Evolutionary conservation across 2,888 invertebrate species (phyloP).

Genomic region (Pammene fasciana): DNA sequence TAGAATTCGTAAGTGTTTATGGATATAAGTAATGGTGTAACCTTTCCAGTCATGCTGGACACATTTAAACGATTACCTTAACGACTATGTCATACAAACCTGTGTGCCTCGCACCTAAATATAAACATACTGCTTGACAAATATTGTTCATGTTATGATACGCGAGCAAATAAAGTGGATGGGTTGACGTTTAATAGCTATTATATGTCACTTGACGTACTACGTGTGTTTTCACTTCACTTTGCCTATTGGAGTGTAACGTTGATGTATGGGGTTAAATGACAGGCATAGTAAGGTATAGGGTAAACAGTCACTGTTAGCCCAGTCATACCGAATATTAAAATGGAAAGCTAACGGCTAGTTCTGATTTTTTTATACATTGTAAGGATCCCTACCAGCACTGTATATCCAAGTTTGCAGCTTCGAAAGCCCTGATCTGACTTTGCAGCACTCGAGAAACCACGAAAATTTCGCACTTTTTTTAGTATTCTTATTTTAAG

Average conservation of each 20-base stretch:
- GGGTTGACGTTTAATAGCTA: slow-evolving; percentile 26
- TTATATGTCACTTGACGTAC: slow-evolving; percentile 23
- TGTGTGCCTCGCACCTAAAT: slow-evolving; percentile 16
- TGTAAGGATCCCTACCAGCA: too few species aligned
- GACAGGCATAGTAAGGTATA: background rate
- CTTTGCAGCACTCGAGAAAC: too few species aligned
- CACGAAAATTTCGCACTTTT: too few species aligned
- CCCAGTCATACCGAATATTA: too few species aligned
- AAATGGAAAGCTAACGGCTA: too few species aligned
- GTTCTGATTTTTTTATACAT: too few species aligned
- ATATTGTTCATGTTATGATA: slow-evolving; percentile 37
- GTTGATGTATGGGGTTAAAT: slow-evolving; percentile 14
- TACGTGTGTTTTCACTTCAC: slow-evolving; percentile 10
- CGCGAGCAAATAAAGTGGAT: slow-evolving; percentile 31
- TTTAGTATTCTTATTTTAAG: too few species aligned
- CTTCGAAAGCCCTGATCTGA: too few species aligned
- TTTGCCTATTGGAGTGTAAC: slow-evolving; percentile 16
- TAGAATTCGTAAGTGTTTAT: too few species aligned
- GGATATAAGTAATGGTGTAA: too few species aligned
- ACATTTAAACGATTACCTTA: background rate
- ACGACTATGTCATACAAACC: background rate
- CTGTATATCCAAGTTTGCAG: too few species aligned
- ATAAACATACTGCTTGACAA: slow-evolving; percentile 27
- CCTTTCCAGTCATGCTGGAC: too few species aligned
- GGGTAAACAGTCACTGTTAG: background rate